Percentiles rank a stretch among this genome's conserved stretches.
These are phyloP conservation scores for Siphamia tubifer DNA, from an alignment of 2,113 vertebrate genomes.

Conservation along the genomic window DNA sequence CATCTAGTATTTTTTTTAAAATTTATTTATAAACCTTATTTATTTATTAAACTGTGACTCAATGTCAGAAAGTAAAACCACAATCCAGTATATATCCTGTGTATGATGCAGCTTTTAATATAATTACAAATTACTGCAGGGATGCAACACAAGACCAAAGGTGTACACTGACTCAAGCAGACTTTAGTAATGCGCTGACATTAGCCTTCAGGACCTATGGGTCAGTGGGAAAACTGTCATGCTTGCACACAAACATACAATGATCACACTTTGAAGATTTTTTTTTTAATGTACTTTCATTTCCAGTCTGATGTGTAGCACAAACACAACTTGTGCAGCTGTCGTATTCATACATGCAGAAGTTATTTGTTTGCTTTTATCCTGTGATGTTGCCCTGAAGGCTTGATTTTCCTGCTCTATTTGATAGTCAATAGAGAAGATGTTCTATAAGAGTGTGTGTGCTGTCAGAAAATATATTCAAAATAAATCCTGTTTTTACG, in stretches of 20 bases:
- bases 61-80: background rate
- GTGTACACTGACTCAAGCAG: conserved; percentile 20
- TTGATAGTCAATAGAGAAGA: background rate
- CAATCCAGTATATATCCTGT: background rate
- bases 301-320: too few species aligned
- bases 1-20: too few species aligned
- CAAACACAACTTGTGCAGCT: too few species aligned
- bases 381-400: background rate
- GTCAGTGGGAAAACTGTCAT: conserved; percentile 2
- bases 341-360: conserved; percentile 36
- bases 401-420: background rate
- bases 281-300: too few species aligned
- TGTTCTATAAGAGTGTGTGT: background rate
- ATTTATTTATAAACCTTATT: too few species aligned
- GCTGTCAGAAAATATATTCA: too few species aligned
- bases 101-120: conserved; percentile 33
- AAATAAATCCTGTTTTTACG: too few species aligned
- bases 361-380: conserved; percentile 15
- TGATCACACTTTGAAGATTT: background rate
- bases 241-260: background rate
- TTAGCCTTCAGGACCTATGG: conserved; percentile 29
- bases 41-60: too few species aligned
- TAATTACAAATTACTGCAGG: conserved; percentile 38
- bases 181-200: conserved; percentile 3
- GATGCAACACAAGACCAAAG: conserved; percentile 18